Conservation (phyloP, 2,888 invertebrate genomes). For the Scotopteryx bipunctaria region DNA sequence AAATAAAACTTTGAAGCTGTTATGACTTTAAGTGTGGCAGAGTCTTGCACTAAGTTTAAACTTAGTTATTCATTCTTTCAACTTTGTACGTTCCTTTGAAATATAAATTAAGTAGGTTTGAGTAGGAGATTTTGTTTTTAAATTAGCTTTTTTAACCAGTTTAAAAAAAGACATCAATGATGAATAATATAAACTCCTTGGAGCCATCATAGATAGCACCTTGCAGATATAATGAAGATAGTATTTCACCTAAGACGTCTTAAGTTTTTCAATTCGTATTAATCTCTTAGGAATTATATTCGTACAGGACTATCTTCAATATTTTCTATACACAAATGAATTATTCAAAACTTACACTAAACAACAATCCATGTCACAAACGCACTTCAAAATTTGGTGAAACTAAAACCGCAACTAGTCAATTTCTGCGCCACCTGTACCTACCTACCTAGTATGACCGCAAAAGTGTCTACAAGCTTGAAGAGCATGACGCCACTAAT, state of each 20-base stretch:
- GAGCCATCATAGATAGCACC: too few species aligned
- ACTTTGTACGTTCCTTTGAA: slow-evolving; percentile 11
- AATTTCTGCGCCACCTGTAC: not conserved
- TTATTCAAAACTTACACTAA: too few species aligned
- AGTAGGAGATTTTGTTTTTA: not conserved
- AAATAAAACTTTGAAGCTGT: slow-evolving; percentile 16
- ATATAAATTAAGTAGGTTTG: slow-evolving; percentile 2
- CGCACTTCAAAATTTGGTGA: not conserved
- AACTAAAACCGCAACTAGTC: not conserved
- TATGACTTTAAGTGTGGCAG: slow-evolving; percentile 14
- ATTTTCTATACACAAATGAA: too few species aligned
- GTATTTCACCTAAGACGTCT: too few species aligned
- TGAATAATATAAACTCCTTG: too few species aligned
- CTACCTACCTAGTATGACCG: not conserved
- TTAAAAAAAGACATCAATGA: too few species aligned
- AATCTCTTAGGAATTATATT: too few species aligned
- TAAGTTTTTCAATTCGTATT: too few species aligned
- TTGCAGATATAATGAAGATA: too few species aligned
- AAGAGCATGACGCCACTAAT: not conserved
- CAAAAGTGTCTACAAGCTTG: not conserved
- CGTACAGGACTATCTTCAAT: too few species aligned
- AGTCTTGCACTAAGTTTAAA: slow-evolving; percentile 6
- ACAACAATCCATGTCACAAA: not conserved
- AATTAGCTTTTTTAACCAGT: too few species aligned
- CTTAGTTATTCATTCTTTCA: slow-evolving; percentile 11